Evolutionary conservation across 2,888 invertebrate species (phyloP), one percentile per base, ranked within the genome.

Genomic region (Dendrolimus pini): DNA sequence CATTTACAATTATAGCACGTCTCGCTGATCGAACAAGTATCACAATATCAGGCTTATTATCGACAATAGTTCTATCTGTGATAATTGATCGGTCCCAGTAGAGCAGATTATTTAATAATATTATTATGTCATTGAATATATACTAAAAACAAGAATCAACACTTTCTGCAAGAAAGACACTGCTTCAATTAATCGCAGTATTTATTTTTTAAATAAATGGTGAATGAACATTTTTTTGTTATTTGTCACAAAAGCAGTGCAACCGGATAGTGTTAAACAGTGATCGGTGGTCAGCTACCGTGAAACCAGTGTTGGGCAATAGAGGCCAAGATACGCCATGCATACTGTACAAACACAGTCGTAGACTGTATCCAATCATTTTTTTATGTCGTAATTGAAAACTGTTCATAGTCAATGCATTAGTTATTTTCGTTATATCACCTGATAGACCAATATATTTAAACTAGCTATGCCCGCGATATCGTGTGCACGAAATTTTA

Each of bases 251-350:
- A 63, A 60, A 59, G 63, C 68, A 71, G 66, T 70, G 77, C 72
- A 75, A 77, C 77, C 74, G 74, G 75, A 75, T 74, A 72, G 65
- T 68, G 65, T 54, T 67, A 67, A 74, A 72, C 65, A 64, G 72
- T 65, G 70, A 57, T 62, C 65, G 63, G 72, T 65, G 70, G 58
- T 62, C 75, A 74, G 62, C 54, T 65, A 77, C 72, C 81, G 79
- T 81, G 76, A 81, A 77, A 76, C 72, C 67, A 70, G 66, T 60
- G 70, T 82, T 80, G 76, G 59, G 78, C 71, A 82, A 81, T 65
- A 62, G 60, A 61, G 65, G 65, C 61, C 70, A 68, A 73, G 74
- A 72, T 62, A 73, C 68, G 70, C 66, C 68, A 67, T 71, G 70
- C 69, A 67, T 65, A 69, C 64, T 66, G 58, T 65, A 63, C 53